Conservation (phyloP, 2,797 vertebrate species). For the Momotus momota region DNA sequence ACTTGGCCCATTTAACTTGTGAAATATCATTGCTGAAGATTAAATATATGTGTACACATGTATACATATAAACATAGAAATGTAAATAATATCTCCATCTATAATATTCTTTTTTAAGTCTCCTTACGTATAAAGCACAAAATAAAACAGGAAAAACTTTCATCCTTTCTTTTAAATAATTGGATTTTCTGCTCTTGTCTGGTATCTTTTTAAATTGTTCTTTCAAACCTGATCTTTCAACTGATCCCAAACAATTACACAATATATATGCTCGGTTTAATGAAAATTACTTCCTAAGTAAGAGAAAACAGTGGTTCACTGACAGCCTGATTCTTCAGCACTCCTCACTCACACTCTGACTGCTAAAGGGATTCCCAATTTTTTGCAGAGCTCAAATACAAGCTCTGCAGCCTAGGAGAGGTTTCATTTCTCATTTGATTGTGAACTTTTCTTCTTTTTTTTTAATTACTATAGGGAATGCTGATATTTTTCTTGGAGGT, state of each 20-base stretch:
- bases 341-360: fast-evolving
- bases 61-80: not conserved
- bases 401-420: not conserved
- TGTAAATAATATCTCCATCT: not conserved
- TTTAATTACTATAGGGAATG: not conserved
- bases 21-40: not conserved
- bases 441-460: not conserved
- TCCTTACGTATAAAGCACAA: not conserved
- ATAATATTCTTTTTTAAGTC: not conserved
- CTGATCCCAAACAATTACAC: not conserved
- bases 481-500: not conserved
- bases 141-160: not conserved
- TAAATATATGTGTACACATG: not conserved
- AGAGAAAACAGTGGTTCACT: slow-evolving; percentile 11
- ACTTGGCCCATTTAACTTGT: not conserved
- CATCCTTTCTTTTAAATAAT: not conserved
- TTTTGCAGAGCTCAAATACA: not conserved
- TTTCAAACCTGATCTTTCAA: slow-evolving; percentile 8
- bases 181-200: not conserved
- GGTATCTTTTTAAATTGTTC: not conserved
- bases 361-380: not conserved
- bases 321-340: not conserved
- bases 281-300: slow-evolving; percentile 2
- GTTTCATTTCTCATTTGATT: not conserved
- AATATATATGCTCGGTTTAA: not conserved